Percentiles rank a stretch among this genome's conserved stretches.
These are phyloP conservation scores for Apamea anceps DNA, from an alignment of 2,888 invertebrate species.

Conservation along the genomic window DNA sequence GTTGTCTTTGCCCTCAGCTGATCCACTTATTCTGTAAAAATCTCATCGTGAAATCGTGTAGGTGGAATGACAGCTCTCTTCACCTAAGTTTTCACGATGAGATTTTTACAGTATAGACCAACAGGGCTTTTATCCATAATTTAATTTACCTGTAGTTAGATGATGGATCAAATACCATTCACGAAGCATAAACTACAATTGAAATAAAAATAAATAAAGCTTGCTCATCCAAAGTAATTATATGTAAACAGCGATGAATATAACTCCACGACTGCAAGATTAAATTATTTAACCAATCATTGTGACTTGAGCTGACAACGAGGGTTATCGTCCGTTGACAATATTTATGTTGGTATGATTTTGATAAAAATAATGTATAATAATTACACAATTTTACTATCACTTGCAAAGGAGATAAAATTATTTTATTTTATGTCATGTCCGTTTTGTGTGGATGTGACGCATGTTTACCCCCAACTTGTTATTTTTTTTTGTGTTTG, in stretches of 20 bases:
- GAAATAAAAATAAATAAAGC: not conserved
- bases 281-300: slow-evolving; percentile 8
- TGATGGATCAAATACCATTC: not conserved
- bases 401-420: not conserved
- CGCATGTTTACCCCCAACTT: too few relatives aligned
- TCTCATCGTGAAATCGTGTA: too few relatives aligned
- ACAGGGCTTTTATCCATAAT: not conserved
- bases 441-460: too few relatives aligned
- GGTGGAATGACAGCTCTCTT: not conserved
- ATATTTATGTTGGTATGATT: not conserved
- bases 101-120: not conserved
- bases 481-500: too few relatives aligned
- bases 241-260: not conserved
- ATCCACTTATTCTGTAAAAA: not conserved
- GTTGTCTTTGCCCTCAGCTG: too few relatives aligned
- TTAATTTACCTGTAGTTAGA: not conserved
- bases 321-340: slow-evolving; percentile 3
- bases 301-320: slow-evolving; percentile 12
- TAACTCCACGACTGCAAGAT: not conserved
- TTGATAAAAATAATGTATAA: not conserved
- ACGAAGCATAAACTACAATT: not conserved
- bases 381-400: not conserved
- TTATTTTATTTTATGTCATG: not conserved
- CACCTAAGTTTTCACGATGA: too few relatives aligned
- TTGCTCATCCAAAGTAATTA: slow-evolving; percentile 2